phyloP scores from a whole-genome alignment of 2,113 vertebrate genomes.

The Cygnus atratus region DNA sequence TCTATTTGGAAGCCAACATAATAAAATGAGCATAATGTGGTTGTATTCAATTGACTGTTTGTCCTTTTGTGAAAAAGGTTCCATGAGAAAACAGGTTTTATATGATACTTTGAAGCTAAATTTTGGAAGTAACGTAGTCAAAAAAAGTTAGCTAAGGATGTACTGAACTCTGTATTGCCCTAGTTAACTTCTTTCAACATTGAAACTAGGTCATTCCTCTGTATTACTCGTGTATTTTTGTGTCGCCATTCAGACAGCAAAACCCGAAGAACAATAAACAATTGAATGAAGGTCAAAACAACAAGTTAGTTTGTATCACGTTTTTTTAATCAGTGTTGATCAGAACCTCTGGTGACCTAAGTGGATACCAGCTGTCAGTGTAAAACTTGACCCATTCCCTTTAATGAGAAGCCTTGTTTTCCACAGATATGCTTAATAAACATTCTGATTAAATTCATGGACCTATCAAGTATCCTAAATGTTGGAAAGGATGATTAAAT shows the following conservation, averaged over 20 bases:
- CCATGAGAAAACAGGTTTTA: background rate
- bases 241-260: background rate
- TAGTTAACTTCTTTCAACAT: background rate
- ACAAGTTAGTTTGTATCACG: background rate
- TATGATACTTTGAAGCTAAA: background rate
- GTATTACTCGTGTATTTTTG: background rate
- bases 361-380: background rate
- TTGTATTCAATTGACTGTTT: background rate
- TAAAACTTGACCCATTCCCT: constrained; percentile 2
- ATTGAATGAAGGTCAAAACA: background rate
- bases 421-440: constrained; percentile 38
- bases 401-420: constrained; percentile 37
- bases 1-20: background rate
- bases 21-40: background rate
- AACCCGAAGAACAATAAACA: background rate
- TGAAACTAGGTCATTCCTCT: background rate
- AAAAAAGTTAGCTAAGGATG: background rate
- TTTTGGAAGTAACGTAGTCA: background rate
- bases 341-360: background rate
- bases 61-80: constrained; percentile 2
- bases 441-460: constrained; percentile 4
- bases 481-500: constrained; percentile 48
- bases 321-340: background rate
- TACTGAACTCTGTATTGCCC: background rate
- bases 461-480: constrained; percentile 11